phyloP scores from a whole-genome alignment of 2,797 vertebrate genomes.

The Trachurus trachurus region DNA sequence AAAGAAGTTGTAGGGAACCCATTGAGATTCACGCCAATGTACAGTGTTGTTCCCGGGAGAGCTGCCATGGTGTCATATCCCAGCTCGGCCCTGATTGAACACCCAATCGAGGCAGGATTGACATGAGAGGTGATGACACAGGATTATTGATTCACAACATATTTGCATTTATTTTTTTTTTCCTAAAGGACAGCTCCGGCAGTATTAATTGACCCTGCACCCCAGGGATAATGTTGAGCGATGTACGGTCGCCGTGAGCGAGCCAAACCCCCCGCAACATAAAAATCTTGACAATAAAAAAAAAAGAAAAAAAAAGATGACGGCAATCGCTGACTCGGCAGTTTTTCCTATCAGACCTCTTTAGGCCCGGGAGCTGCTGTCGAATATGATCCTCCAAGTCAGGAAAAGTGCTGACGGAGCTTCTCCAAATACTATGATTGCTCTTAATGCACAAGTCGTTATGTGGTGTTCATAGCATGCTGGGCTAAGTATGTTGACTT shows the following conservation, averaged over 20 bases:
- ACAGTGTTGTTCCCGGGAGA: conserved; percentile 28
- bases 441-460: conserved; percentile 19
- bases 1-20: conserved; percentile 10
- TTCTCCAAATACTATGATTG: conserved; percentile 43
- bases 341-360: conserved; percentile 76
- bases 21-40: conserved; percentile 64
- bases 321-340: conserved; percentile 76
- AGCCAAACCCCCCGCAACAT: conserved; percentile 60
- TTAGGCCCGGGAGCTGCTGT: conserved; percentile 57
- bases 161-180: conserved; percentile 72
- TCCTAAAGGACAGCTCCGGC: conserved; percentile 70
- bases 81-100: conserved; percentile 49
- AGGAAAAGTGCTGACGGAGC: conserved; percentile 68
- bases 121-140: conserved; percentile 79
- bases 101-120: conserved; percentile 45
- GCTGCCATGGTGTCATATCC: conserved; percentile 66
- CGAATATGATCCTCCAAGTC: conserved; percentile 57
- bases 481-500: conserved; percentile 15
- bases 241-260: conserved; percentile 67
- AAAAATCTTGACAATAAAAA: conserved; percentile 77
- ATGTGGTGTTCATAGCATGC: conserved; percentile 16
- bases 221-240: conserved; percentile 72
- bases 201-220: conserved; percentile 79
- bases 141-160: conserved; percentile 76
- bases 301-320: not conserved